Evolutionary conservation across 1,140 invertebrate species (phyloP).

Genomic region (Riptortus pedestris): DNA sequence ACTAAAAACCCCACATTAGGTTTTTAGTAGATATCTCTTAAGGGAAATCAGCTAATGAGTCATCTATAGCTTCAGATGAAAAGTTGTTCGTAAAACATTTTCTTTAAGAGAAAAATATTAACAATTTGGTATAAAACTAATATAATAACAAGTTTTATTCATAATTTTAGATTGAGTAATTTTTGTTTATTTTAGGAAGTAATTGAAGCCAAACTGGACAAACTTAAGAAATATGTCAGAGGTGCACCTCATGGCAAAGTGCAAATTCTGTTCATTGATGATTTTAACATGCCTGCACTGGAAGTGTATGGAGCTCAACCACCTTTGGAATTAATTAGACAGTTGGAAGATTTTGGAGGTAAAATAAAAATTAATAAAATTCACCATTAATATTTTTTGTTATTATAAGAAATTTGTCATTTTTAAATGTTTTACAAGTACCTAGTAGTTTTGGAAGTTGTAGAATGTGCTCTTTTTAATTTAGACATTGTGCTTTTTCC

Average conservation of each 20-base stretch:
- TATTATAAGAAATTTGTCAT: no score
- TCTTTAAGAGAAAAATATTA: no score
- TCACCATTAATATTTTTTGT: no score
- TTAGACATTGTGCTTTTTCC: no score
- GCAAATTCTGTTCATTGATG: slow-evolving; percentile 58
- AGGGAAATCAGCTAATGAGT: no score
- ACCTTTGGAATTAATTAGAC: slow-evolving; percentile 56
- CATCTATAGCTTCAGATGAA: no score
- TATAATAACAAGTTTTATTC: not conserved
- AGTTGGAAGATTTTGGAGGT: slow-evolving; percentile 56
- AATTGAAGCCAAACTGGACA: slow-evolving; percentile 66
- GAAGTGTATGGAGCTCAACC: slow-evolving; percentile 59
- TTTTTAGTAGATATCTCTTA: no score
- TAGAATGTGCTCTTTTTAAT: not conserved
- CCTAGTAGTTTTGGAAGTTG: not conserved
- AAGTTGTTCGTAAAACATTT: no score
- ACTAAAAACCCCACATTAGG: no score
- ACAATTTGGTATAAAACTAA: not conserved
- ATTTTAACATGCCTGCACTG: slow-evolving; percentile 60
- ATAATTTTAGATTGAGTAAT: no score
- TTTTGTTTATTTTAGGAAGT: slow-evolving; percentile 50
- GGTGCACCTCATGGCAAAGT: slow-evolving; percentile 53
- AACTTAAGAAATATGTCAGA: slow-evolving; percentile 50
- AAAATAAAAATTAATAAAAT: no score
- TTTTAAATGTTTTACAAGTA: not conserved